Conservation (phyloP, 1,140 invertebrate species). For the Aporrectodea caliginosa region DNA sequence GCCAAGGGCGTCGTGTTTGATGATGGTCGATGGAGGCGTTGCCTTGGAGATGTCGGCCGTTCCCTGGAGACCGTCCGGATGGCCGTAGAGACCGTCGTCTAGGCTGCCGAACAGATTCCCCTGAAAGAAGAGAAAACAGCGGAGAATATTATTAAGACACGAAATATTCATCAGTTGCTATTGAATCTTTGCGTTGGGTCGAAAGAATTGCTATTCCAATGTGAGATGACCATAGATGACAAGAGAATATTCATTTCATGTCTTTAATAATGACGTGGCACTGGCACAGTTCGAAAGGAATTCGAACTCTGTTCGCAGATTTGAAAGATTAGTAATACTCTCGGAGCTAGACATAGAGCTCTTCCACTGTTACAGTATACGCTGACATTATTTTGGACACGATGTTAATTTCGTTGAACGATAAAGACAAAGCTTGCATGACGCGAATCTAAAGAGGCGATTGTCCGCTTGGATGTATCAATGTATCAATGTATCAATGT, state of each 20-base stretch:
- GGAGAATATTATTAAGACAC: not conserved
- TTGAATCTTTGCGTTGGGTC: not conserved
- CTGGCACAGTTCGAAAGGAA: too few relatives aligned
- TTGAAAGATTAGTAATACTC: too few relatives aligned
- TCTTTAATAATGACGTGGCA: too few relatives aligned
- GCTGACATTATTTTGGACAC: too few relatives aligned
- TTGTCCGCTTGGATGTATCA: too few relatives aligned
- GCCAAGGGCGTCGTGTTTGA: not conserved
- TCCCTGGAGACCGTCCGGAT: not conserved
- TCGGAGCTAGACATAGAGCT: too few relatives aligned
- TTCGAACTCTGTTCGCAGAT: too few relatives aligned
- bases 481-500: too few relatives aligned
- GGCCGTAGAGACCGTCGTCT: not conserved
- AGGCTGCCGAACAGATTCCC: conserved; percentile 9
- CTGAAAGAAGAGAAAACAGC: not conserved
- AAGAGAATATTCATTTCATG: not conserved
- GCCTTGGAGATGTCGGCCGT: not conserved
- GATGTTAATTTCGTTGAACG: too few relatives aligned
- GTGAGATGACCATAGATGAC: not conserved
- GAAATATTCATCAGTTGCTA: not conserved
- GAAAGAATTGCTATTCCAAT: not conserved
- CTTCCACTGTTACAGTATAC: too few relatives aligned
- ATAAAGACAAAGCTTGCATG: too few relatives aligned
- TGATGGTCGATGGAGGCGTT: not conserved
- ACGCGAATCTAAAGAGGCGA: too few relatives aligned